Evolutionary conservation across 2,113 vertebrate species (phyloP).

Genomic region (Cinclus cinclus): DNA sequence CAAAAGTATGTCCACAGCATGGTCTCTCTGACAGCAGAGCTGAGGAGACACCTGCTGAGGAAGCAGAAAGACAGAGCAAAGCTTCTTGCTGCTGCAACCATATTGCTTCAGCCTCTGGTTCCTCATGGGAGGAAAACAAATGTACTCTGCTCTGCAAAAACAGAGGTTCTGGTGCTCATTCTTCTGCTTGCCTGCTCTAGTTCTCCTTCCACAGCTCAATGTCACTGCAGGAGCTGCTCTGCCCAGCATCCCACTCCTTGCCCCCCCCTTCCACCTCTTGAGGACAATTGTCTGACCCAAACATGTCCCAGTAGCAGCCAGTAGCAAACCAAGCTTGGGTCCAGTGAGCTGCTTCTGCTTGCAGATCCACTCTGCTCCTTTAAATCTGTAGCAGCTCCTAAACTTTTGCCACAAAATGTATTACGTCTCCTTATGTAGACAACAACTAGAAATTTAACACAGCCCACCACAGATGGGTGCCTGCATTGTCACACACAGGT

Average conservation of each 20-base stretch:
- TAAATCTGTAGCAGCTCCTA: not conserved
- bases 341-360: not conserved
- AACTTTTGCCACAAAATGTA: not conserved
- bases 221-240: not conserved
- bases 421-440: not conserved
- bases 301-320: accelerated
- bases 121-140: not conserved
- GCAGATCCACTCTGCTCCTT: not conserved
- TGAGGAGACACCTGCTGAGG: not conserved
- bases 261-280: not conserved
- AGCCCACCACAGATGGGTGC: not conserved
- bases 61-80: not conserved
- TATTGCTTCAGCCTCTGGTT: not conserved
- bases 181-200: not conserved
- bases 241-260: not conserved
- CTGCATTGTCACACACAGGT: not conserved
- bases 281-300: not conserved
- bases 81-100: not conserved
- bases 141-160: not conserved
- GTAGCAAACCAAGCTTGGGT: not conserved
- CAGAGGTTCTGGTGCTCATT: not conserved
- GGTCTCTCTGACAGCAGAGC: not conserved
- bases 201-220: not conserved
- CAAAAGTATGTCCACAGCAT: not conserved
- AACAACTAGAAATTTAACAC: not conserved